Evolutionary conservation across 2,888 invertebrate species (phyloP), one percentile per base, ranked within the genome.

Genomic region (Drosophila niveifrons): DNA sequence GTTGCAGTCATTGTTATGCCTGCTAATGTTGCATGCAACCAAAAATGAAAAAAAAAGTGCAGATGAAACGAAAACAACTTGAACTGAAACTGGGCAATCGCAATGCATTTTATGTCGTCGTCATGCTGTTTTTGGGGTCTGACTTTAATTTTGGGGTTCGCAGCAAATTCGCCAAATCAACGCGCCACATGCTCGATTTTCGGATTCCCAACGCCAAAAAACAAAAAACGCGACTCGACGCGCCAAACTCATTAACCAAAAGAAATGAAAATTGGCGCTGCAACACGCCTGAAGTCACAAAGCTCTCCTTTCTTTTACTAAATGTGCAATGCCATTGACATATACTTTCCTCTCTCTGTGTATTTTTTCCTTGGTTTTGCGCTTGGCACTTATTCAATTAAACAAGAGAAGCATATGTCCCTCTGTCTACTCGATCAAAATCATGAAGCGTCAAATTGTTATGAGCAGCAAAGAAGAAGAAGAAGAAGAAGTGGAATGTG

Each of bases 381-480:
- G 39, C 46, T 18, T n/a, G 47, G 18, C 81, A 79, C 71, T 82
- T 79, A 85, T 82, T 88, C 88, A 86, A 86, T 85, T 85, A 87
- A 80, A 80, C 82, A 74, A 80, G 50, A 56, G 46, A 18, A 57
- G 57, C 74, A 57, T 64, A 59, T 50, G 69, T 63, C 39, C 36
- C 10, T 13, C 11, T 23, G 28, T 51, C 23, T 29, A 55, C 62
- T 72, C 64, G 57, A 84, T 83, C 77, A 82, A 85, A 72, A 76
- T 86, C 86, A 89, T 82, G 78, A 75, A 82, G 86, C 90, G 82
- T 90, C 85, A 86, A 89, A 90, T 88, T 88, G 84, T 85, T 89
- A 90, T 90, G 74, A 70, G 75, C 74, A 75, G 72, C 36, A 4
- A 23, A 23, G n/a, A 4, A n/a, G n/a, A n/a, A n/a, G n/a, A n/a